Percentiles rank a stretch among this genome's conserved stretches.
Conservation (phyloP, 2,113 vertebrate species). For the Blennius ocellaris region DNA sequence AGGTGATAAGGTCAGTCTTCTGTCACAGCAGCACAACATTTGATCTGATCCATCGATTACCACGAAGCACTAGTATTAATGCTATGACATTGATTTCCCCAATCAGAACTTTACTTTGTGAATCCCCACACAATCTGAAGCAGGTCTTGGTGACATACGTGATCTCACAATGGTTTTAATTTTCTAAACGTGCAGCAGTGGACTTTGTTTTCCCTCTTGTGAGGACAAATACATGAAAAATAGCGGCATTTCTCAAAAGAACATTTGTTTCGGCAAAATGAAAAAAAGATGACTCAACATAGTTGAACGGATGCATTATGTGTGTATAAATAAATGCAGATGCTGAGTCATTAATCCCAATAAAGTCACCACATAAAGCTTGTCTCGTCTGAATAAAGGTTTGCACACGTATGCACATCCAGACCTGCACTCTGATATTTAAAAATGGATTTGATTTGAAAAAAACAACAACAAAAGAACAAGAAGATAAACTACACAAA, state of each 20-base stretch:
- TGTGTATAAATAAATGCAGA: constrained; percentile 20
- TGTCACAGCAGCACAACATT: neutral
- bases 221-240: neutral
- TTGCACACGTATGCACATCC: neutral
- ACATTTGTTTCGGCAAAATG: constrained; percentile 4
- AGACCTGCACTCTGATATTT: neutral
- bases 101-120: too few relatives aligned
- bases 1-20: constrained; percentile 91
- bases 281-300: constrained; percentile 2
- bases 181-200: neutral
- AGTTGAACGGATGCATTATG: neutral
- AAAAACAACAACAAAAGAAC: too few relatives aligned
- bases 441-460: neutral
- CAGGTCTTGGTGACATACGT: too few relatives aligned
- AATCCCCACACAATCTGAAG: neutral
- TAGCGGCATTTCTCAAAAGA: neutral
- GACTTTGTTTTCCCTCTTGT: neutral
- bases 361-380: constrained; percentile 16
- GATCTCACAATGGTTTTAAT: too few relatives aligned
- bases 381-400: neutral
- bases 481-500: neutral
- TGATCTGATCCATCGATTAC: neutral
- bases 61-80: too few relatives aligned
- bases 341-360: constrained; percentile 21
- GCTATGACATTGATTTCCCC: too few relatives aligned